Evolutionary conservation across 2,888 invertebrate species (phyloP).

Genomic region (Pollenia griseotomentosa): DNA sequence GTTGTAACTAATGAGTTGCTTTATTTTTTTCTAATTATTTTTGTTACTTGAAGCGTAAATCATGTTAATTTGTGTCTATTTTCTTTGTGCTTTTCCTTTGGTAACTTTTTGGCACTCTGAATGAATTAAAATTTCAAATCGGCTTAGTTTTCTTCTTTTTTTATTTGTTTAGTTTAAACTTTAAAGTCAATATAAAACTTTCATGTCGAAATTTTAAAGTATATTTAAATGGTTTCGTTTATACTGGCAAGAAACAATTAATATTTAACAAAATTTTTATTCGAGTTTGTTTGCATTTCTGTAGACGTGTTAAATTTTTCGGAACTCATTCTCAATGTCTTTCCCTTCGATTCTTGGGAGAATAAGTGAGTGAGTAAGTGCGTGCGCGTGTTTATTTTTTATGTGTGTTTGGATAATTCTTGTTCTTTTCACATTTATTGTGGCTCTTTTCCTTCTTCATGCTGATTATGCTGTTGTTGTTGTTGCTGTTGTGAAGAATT

Average conservation of each 20-base stretch:
- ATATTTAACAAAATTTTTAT: slow-evolving; percentile 18
- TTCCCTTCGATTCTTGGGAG: slow-evolving; percentile 12
- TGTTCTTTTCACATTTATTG: not conserved
- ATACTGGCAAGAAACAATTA: slow-evolving; percentile 12
- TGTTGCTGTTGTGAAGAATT: slow-evolving; percentile 42
- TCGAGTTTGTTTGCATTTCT: slow-evolving; percentile 36
- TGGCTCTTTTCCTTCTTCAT: not conserved
- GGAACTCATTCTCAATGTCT: slow-evolving; percentile 8
- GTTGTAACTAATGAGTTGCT: not conserved
- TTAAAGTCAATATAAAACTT: slow-evolving; percentile 18
- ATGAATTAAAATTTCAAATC: slow-evolving; percentile 22
- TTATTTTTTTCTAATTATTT: not conserved
- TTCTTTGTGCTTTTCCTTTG: not conserved
- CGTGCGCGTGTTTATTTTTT: slow-evolving; percentile 19
- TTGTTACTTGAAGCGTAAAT: slow-evolving; percentile 27
- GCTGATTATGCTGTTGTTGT: not conserved
- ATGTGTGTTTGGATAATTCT: slow-evolving; percentile 6
- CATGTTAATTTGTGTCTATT: not conserved
- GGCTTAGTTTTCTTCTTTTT: not conserved
- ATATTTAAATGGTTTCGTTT: slow-evolving; percentile 6
- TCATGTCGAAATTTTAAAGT: not conserved
- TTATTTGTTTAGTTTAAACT: too few species aligned
- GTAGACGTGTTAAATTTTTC: slow-evolving; percentile 53
- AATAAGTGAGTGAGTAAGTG: slow-evolving; percentile 2
- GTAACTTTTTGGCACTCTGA: not conserved